These are phyloP conservation scores for Pedicia rivosa DNA, from an alignment of 2,888 invertebrate genomes.

Conservation along the genomic window DNA sequence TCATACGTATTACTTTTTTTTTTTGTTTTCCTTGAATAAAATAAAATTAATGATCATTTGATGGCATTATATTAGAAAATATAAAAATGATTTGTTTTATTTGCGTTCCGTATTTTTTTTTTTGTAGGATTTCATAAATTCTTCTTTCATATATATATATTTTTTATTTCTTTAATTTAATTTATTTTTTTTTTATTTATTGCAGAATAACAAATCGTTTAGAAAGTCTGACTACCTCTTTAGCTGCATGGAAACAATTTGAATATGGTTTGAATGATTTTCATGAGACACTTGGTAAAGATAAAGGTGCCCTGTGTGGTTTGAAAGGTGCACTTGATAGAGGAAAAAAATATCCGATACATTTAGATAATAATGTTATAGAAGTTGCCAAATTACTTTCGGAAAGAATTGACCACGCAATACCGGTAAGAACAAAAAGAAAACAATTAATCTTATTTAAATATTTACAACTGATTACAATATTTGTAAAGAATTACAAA, in stretches of 20 bases:
- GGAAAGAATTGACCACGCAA: slow-evolving; percentile 26
- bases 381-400: slow-evolving; percentile 29
- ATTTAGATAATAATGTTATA: slow-evolving; percentile 30
- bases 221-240: slow-evolving; percentile 51
- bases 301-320: slow-evolving; percentile 33
- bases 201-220: slow-evolving; percentile 55
- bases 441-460: too few species aligned
- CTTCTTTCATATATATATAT: too few species aligned
- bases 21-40: background rate
- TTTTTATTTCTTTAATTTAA: background rate
- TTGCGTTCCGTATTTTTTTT: too few species aligned
- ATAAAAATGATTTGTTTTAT: slow-evolving; percentile 5
- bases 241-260: slow-evolving; percentile 59
- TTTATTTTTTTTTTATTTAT: slow-evolving; percentile 12
- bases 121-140: too few species aligned
- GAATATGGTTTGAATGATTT: slow-evolving; percentile 60
- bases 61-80: slow-evolving; percentile 4
- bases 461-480: too few species aligned
- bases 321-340: slow-evolving; percentile 28
- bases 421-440: too few species aligned
- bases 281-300: slow-evolving; percentile 57
- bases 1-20: background rate
- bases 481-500: too few species aligned
- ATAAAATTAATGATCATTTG: slow-evolving; percentile 5
- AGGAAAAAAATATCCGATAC: slow-evolving; percentile 25